phyloP scores from a whole-genome alignment of 1,140 invertebrate species.

The Zaprionus lachaisei region DNA sequence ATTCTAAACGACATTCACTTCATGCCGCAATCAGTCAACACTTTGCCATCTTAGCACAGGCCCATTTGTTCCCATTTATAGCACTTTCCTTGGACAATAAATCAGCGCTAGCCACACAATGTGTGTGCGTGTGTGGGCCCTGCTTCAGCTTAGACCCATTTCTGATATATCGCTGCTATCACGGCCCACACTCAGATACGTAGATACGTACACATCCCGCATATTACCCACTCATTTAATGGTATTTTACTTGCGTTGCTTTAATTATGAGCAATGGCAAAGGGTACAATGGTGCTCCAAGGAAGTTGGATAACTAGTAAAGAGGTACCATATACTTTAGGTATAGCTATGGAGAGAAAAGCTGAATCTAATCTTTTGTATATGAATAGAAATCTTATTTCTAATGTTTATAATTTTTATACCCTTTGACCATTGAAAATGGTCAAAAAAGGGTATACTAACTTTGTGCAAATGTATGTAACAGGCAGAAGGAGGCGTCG shows the following conservation, averaged over 20 bases:
- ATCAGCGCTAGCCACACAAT: constrained; percentile 2
- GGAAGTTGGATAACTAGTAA: not conserved
- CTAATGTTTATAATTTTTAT: too few species aligned
- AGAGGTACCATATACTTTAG: too few species aligned
- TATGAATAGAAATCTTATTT: too few species aligned
- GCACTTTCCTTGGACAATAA: constrained; percentile 3
- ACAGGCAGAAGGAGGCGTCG: too few species aligned
- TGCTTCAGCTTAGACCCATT: not conserved
- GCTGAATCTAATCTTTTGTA: too few species aligned
- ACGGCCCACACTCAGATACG: not conserved
- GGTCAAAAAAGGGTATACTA: too few species aligned
- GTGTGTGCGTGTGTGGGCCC: not conserved
- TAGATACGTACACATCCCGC: not conserved
- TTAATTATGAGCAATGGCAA: not conserved
- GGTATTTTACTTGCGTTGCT: not conserved
- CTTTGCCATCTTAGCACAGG: not conserved
- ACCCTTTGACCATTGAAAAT: too few species aligned
- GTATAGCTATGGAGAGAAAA: too few species aligned
- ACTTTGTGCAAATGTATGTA: too few species aligned
- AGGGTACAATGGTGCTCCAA: not conserved
- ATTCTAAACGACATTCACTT: not conserved
- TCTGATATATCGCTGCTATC: constrained; percentile 2
- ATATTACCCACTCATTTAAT: not conserved
- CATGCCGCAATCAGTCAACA: constrained; percentile 1
- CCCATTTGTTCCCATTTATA: constrained; percentile 5